A percentile compares a stretch with the other conserved stretches of the same genome.
Evolutionary conservation across 1,140 invertebrate species (phyloP).

Genomic region (Scaptomyza montana): DNA sequence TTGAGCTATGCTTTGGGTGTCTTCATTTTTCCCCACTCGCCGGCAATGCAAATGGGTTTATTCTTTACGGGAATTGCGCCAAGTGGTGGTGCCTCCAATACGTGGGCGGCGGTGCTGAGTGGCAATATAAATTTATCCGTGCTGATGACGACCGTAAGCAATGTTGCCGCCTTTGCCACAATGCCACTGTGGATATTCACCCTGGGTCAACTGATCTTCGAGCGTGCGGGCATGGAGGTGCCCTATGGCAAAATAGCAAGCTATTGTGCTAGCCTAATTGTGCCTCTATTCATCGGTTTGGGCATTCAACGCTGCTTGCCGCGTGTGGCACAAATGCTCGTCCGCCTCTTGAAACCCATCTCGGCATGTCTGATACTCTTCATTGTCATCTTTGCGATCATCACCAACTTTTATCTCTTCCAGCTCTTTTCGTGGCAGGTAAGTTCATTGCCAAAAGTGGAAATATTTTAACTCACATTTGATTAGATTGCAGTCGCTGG

Average conservation of each 20-base stretch:
- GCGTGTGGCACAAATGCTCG: conserved; percentile 88
- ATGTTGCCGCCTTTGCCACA: conserved; percentile 93
- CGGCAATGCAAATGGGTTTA: conserved; percentile 92
- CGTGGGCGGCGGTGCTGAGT: conserved; percentile 94
- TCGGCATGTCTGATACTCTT: conserved; percentile 93
- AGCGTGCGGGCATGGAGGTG: conserved; percentile 88
- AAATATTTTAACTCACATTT: too few species aligned
- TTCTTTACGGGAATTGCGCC: conserved; percentile 96
- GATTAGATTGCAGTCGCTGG: conserved; percentile 91
- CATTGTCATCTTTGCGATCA: conserved; percentile 95
- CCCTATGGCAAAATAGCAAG: conserved; percentile 92
- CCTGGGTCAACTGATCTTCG: conserved; percentile 92
- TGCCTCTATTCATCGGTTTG: conserved; percentile 93
- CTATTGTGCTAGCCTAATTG: conserved; percentile 90
- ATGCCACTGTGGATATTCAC: conserved; percentile 98
- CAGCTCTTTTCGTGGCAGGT: conserved; percentile 94
- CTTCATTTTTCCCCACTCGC: conserved; percentile 88
- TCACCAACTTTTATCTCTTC: conserved; percentile 96
- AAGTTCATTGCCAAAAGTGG: conserved; percentile 58
- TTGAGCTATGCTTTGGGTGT: conserved; percentile 91
- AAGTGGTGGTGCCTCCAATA: conserved; percentile 97
- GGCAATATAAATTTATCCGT: conserved; percentile 96
- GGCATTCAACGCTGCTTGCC: conserved; percentile 89
- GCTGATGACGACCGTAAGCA: conserved; percentile 96
- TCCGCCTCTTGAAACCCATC: conserved; percentile 93